These are phyloP conservation scores for Geothlypis trichas DNA, from an alignment of 2,113 vertebrate species.

Conservation along the genomic window DNA sequence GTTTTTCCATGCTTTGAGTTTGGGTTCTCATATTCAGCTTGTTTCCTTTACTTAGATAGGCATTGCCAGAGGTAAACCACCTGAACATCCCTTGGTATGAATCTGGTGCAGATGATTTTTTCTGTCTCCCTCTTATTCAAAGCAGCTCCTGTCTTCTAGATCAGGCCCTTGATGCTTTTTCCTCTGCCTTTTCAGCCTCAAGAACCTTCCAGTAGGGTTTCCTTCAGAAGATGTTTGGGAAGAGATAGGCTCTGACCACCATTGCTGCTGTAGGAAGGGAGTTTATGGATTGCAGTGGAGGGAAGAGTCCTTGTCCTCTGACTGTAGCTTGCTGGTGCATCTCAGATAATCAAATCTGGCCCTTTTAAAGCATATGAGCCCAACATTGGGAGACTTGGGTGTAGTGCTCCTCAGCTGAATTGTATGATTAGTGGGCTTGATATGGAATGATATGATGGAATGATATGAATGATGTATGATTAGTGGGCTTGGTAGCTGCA, in stretches of 20 bases:
- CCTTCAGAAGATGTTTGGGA: background rate
- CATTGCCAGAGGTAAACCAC: background rate
- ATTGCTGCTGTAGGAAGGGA: background rate
- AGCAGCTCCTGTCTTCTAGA: background rate
- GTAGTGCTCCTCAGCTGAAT: background rate
- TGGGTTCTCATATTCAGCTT: background rate
- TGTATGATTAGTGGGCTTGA: too few relatives aligned
- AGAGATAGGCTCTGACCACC: background rate
- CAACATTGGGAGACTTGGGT: fast-evolving
- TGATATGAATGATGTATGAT: too few relatives aligned
- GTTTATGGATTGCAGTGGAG: background rate
- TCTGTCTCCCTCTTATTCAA: background rate
- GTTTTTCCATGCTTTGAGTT: background rate
- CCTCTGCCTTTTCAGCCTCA: background rate
- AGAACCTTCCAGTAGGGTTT: background rate
- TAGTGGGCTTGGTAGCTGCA: background rate
- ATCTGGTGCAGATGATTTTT: background rate
- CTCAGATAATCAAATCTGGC: background rate
- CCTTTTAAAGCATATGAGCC: background rate
- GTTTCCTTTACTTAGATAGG: background rate
- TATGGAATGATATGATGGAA: too few relatives aligned
- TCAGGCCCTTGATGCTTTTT: background rate
- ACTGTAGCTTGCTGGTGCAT: background rate
- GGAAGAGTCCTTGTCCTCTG: background rate
- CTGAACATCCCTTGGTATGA: background rate